Base-by-base conservation (phyloP, 2,888 invertebrate genomes). In the Tipula unca region DNA sequence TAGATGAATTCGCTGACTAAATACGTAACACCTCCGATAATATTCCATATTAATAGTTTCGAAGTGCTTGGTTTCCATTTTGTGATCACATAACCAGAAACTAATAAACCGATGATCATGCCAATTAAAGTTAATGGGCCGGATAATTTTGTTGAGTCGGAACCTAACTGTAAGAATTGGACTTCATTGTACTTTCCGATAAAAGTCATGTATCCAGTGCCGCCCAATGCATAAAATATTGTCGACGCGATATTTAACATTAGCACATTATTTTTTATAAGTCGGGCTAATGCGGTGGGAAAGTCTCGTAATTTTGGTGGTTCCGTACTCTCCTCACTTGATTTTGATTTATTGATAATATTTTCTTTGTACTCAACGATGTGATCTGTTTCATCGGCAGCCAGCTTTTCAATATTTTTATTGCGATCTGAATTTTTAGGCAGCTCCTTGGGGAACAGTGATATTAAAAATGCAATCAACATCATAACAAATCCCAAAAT, bases 181-280 rank as follows among this genome's bases (percentile, higher is more conserved):
- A 95, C 94, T 90, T 96, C 95, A 88, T 95, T 92, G 89, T 95
- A 95, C 89, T 95, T 95, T 8, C 94, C 94, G 87, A 95, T 91
- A 89, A 94, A 96, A 13, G 94, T 95, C 88, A 94, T 93, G 88
- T 94, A 94, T 0, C 94, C 94, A 0, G 93, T 91, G 3, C 92
- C 92, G 32, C 93, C 93, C 85, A 94, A 89, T 82, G 95, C 92
- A 87, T 94, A 94, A 87, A 94, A 94, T 14, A 94, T 92, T 3
- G 92, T 94, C 36, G 94, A 93, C 1, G 93, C 89, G 69, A 93
- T 94, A 89, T 95, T 94, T 87, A 92, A 93, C 87, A 95, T 92
- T 85, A 95, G 91, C 10, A 95, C 89, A 89, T 93, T 93, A 89
- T 95, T 95, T 39, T 91, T 92, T 69, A 95, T 88, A 13, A 95